Evolutionary conservation across 2,113 vertebrate species (phyloP).

Genomic region (Gymnorhina tibicen): DNA sequence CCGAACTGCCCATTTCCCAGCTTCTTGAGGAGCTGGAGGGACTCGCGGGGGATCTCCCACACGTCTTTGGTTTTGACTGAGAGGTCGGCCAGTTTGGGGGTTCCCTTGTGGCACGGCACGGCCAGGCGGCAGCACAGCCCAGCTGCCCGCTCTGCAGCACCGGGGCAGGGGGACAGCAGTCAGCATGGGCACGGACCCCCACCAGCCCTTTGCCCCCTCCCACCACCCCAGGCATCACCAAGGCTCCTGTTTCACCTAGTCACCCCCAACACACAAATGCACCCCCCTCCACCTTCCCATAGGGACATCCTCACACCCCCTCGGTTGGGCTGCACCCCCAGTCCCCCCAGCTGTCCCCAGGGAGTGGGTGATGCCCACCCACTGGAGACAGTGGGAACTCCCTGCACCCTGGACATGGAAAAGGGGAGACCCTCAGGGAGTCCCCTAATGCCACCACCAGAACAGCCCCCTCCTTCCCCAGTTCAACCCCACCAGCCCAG

Average conservation of each 20-base stretch:
- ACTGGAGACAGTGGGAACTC: accelerated
- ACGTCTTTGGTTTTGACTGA: conserved; percentile 95
- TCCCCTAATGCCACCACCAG: not conserved
- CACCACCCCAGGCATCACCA: accelerated
- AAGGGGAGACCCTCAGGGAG: not conserved
- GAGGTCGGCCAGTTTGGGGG: conserved; percentile 88
- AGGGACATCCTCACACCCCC: accelerated
- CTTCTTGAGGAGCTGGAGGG: conserved; percentile 90
- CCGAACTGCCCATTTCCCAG: conserved; percentile 92
- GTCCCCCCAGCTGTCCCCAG: accelerated
- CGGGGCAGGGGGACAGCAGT: not conserved
- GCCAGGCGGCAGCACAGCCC: conserved; percentile 89
- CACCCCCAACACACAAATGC: not conserved
- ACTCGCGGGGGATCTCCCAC: conserved; percentile 92
- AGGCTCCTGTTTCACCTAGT: not conserved
- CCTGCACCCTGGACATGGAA: not conserved
- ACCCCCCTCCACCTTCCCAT: not conserved
- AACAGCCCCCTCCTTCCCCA: not conserved
- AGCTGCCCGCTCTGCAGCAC: conserved; percentile 80
- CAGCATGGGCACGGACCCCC: not conserved
- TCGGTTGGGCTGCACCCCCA: not conserved
- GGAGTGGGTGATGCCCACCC: not conserved
- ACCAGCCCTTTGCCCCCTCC: not conserved
- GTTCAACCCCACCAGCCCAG: not conserved
- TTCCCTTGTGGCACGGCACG: conserved; percentile 86